Evolutionary conservation across 1,140 invertebrate species (phyloP), one percentile per base, ranked within the genome.

Genomic region (Philotrypesis tridentata): DNA sequence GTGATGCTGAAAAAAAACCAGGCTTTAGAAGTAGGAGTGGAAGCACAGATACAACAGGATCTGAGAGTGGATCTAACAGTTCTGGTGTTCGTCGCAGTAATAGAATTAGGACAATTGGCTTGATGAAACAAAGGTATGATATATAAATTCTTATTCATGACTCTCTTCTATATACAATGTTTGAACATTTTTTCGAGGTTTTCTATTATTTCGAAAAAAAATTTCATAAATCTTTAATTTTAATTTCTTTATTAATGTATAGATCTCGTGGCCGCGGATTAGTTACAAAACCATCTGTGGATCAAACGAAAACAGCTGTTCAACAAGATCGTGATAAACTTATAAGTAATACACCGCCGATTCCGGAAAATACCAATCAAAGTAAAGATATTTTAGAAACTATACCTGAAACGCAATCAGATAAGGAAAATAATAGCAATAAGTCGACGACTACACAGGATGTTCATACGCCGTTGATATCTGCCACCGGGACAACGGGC

Each of bases 51-150:
- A 91, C 90, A 21, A 90, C 78, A 0, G 90, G 88, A 25, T 90
- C 89, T 2, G 92, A 93, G 79, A 91, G 89, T 82, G 88, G 91
- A 55, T 92, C 91, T 5, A 91, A 89, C 31, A 91, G 89, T 79
- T 91, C 91, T 23, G 90, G 86, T n/a, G 88, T 92, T 23, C 86
- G 92, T 23, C 86, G 92, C 27, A 93, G 92, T 80, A 92, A 88
- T 84, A 88, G 92, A 85, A 92, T 92, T 83, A 86, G 90, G 17
- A 88, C 91, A 7, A 92, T 92, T 70, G 91, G 91, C 80, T 80
- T 91, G 29, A 89, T 90, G 87, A 92, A 91, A 84, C 90, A 90
- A 81, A 87, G 89, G 88, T 89, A 87, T 43, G 27, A 5, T 63
- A 76, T 25, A 55, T 55, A 21, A 6, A 21, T 48, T 1, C 17